Percentiles rank a stretch among this genome's conserved stretches.
These are phyloP conservation scores for Phyllopteryx taeniolatus DNA, from an alignment of 2,113 vertebrate genomes.

Conservation along the genomic window DNA sequence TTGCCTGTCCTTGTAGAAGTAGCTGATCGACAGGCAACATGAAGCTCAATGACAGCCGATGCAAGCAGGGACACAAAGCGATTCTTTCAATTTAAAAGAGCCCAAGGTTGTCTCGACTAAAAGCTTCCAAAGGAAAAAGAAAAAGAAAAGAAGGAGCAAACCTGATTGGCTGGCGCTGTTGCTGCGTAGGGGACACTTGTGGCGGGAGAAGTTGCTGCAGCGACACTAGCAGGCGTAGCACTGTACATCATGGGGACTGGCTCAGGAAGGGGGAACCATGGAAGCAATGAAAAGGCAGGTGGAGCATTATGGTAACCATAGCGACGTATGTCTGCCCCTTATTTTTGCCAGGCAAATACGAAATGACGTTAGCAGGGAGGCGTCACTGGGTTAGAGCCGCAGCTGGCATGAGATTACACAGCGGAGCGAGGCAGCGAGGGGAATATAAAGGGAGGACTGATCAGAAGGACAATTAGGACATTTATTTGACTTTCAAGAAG, in stretches of 20 bases:
- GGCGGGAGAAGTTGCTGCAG: conserved; percentile 99
- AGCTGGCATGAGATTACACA: conserved; percentile 95
- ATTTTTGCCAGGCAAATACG: conserved; percentile 86
- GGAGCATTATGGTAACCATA: conserved; percentile 92
- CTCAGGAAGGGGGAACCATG: conserved; percentile 75
- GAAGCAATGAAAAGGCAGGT: conserved; percentile 91
- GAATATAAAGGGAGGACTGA: conserved; percentile 90
- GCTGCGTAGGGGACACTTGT: conserved; percentile 99
- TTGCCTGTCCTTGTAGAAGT: conserved; percentile 26
- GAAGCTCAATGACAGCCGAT: conserved; percentile 48
- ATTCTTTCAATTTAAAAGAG: conserved; percentile 72
- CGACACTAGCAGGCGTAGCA: conserved; percentile 99
- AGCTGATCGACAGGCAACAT: conserved; percentile 34
- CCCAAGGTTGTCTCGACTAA: conserved; percentile 86
- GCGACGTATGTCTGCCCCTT: conserved; percentile 78
- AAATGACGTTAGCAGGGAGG: conserved; percentile 86
- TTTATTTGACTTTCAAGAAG: conserved; percentile 85
- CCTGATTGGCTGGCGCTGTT: conserved; percentile 98
- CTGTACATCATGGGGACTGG: conserved; percentile 99
- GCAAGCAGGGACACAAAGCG: conserved; percentile 77
- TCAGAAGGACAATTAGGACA: conserved; percentile 83
- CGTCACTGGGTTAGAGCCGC: conserved; percentile 97
- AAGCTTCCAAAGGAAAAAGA: conserved; percentile 79
- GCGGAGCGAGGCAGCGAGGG: conserved; percentile 98
- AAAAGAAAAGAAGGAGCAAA: conserved; percentile 93